Conservation (phyloP, 2,113 vertebrate species). For the Accipiter virgatus region DNA sequence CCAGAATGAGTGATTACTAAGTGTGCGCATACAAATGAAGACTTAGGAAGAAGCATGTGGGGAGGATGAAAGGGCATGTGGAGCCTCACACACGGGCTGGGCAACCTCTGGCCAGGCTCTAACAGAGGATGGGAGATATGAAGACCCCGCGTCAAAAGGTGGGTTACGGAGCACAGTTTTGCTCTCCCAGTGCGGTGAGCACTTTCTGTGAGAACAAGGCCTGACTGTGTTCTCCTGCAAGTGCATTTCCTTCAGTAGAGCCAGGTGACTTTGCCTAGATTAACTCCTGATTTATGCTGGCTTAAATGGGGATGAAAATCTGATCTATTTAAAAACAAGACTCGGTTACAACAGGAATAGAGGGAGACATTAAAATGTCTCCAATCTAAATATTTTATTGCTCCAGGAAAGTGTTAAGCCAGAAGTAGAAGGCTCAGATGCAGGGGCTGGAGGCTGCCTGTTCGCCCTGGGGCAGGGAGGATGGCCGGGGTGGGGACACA, state of each 20-base stretch:
- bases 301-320: neutral
- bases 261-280: neutral
- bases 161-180: neutral
- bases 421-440: neutral
- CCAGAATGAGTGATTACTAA: constrained; percentile 60
- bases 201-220: neutral
- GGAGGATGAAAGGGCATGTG: constrained; percentile 45
- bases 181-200: neutral
- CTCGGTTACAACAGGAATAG: neutral
- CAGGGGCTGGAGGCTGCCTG: neutral
- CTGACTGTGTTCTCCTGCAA: neutral
- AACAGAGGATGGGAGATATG: neutral
- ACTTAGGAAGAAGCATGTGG: neutral
- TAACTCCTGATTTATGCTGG: neutral
- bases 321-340: constrained; percentile 13
- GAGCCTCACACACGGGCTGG: constrained; percentile 5
- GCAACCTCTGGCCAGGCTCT: constrained; percentile 1
- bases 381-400: neutral
- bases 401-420: neutral
- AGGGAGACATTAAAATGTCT: neutral
- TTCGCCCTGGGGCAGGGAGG: fast-evolving
- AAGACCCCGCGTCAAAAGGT: neutral
- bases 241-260: neutral
- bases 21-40: constrained; percentile 55
- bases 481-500: neutral